These are phyloP conservation scores for Timandra comae DNA, from an alignment of 2,888 invertebrate genomes.

Conservation along the genomic window DNA sequence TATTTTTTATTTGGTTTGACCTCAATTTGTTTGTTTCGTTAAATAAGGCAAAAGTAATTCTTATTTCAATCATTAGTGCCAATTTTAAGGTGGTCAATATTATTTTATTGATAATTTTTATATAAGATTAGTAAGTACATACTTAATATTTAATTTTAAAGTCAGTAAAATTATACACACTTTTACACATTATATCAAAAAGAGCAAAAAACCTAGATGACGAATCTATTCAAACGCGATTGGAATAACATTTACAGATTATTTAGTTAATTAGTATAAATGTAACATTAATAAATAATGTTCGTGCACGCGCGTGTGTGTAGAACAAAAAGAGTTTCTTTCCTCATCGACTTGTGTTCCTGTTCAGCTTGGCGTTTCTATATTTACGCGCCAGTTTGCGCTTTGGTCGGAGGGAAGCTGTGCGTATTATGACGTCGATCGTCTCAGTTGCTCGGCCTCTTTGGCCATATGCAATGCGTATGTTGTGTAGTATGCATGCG, in stretches of 20 bases:
- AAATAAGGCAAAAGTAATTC: constrained; percentile 1
- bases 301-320: constrained; percentile 21
- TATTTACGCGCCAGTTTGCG: constrained; percentile 67
- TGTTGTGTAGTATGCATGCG: constrained; percentile 23
- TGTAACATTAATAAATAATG: constrained; percentile 6
- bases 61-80: no score
- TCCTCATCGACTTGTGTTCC: constrained; percentile 58
- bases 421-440: constrained; percentile 54
- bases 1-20: no score
- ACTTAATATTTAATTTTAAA: no score
- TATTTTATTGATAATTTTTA: no score
- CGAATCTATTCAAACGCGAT: no score
- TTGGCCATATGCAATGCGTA: constrained; percentile 11
- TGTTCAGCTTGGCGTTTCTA: constrained; percentile 64
- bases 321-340: constrained; percentile 41
- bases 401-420: constrained; percentile 58
- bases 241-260: background rate
- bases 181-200: no score
- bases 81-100: no score
- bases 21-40: constrained; percentile 27
- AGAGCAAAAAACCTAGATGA: no score
- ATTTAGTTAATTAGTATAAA: constrained; percentile 2
- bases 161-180: no score
- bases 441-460: constrained; percentile 42
- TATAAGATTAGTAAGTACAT: no score